Base-by-base conservation (phyloP, 1,140 invertebrate genomes). In the Drosophila micromelanica region DNA sequence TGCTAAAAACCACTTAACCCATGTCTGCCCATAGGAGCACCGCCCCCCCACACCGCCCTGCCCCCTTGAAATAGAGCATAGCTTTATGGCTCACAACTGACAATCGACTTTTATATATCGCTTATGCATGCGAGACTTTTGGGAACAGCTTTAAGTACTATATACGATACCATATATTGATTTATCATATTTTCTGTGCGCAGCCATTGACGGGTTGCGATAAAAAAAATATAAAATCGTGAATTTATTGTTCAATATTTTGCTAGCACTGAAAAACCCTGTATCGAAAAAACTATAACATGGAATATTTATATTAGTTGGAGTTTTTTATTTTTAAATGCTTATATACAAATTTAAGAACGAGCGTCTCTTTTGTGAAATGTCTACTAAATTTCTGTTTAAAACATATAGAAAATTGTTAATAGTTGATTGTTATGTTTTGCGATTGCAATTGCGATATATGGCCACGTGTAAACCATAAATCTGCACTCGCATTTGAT, bases 181-280 rank as follows among this genome's bases (percentile, higher is more conserved):
- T 86, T 86, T 86, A 86, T 86, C 81, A 82, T 81, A 78, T 73
- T 78, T 76, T 35, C 62, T 20, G 56, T 17, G 27, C 65, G 48
- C 52, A 72, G 63, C 70, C 45, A 71, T 52, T 87, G 78, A 87
- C 82, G 87, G 78, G 13, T 30, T 4, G 30, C 27, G 56, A 68
- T 60, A 68, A 54, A 59, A 38, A 54, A 9, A 35, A 27, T 23
- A 43, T 23, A 71, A 38, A 71, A 38, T 63, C 49, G 60, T 68
- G 71, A 60, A 38, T 62, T 65, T 70, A 74, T 81, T 77, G 69
- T 61, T 62, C 37, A 57, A 40, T 35, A 27, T 49, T 30, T 35
- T 68, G 55, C 13, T 27, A 45, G 37, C 54, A 64, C 59, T 57
- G 48, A 38, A n/a, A 27, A 46, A 56, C 38, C 13, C 23, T 43